phyloP scores from a whole-genome alignment of 1,140 invertebrate species.

The Cryptotermes secundus region DNA sequence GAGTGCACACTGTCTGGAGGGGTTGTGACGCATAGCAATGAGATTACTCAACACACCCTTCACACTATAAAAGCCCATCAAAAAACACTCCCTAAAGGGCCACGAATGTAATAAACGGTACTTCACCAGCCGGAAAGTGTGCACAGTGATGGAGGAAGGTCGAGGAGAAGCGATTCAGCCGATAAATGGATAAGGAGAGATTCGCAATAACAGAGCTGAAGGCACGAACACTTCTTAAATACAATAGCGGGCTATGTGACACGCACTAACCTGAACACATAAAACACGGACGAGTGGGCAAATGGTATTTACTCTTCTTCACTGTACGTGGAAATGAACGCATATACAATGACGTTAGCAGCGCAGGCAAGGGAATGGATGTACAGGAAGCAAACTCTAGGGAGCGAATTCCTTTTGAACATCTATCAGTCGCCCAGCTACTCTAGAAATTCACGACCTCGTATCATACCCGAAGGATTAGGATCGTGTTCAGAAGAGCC shows the following conservation, averaged over 20 bases:
- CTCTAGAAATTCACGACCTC: no score
- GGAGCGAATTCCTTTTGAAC: no score
- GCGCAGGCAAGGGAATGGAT: no score
- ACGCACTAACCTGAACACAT: no score
- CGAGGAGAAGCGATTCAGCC: not conserved
- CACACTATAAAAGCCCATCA: not conserved
- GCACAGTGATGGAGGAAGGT: not conserved
- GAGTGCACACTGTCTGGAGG: not conserved
- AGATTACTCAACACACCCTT: not conserved
- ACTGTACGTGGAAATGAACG: no score
- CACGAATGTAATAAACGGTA: constrained; percentile 5
- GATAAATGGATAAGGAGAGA: not conserved
- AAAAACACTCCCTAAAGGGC: not conserved
- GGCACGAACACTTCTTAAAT: not conserved
- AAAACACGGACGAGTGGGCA: no score
- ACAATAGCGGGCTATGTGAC: not conserved
- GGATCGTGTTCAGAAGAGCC: no score
- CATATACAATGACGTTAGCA: no score
- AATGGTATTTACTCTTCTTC: no score
- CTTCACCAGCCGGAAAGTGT: not conserved
- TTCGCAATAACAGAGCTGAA: not conserved
- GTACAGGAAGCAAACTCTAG: no score
- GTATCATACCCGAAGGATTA: no score
- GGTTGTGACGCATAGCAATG: not conserved
- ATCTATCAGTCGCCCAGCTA: no score